Evolutionary conservation across 2,113 vertebrate genomes (phyloP), one percentile per base, ranked within the genome.

Genomic region (Siniperca chuatsi): DNA sequence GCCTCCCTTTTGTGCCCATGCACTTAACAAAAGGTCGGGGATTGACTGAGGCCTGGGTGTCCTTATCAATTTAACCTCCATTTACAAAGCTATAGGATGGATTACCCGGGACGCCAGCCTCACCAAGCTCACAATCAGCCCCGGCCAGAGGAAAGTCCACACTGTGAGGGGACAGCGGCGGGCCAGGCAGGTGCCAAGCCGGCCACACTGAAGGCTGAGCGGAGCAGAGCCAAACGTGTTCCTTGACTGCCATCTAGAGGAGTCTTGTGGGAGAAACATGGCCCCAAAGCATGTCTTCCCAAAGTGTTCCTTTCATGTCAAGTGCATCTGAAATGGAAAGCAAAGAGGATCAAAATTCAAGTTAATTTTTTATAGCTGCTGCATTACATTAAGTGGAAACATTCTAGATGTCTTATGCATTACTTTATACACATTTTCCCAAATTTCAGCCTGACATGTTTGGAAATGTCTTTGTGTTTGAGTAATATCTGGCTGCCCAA

Each of bases 181-280:
- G 58, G 54, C 50, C 75, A 58, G 57, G 60, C 79, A 73, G 55
- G 75, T 44, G 82, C 42, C 42, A 8, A 57, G 57, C 76, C 13
- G 7, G 18, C 2, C 79, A 25, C 6, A 55, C 33, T 20, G 40
- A 21, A 61, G 50, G 55, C 52, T 18, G 23, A 29, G 40, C n/a
- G 65, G 4, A 46, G 35, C 35, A 0, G 54, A 23, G 75, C 33
- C 70, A 90, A 88, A 75, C 69, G 79, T 44, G 90, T 62, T 89
- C 92, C 78, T 87, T 55, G 81, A 93, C 92, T 94, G 93, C 96
- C 96, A 96, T 90, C 96, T 95, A 92, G 93, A 81, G 95, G 95
- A 23, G 0, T 1, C 0, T 0, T 12, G 18, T 25, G 67, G 61
- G 57, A 85, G 15, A 25, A 15, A 66, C 20, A 9, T 29, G 61